Conservation (phyloP, 2,888 invertebrate genomes). For the Parapristionchus giblindavisi region DNA sequence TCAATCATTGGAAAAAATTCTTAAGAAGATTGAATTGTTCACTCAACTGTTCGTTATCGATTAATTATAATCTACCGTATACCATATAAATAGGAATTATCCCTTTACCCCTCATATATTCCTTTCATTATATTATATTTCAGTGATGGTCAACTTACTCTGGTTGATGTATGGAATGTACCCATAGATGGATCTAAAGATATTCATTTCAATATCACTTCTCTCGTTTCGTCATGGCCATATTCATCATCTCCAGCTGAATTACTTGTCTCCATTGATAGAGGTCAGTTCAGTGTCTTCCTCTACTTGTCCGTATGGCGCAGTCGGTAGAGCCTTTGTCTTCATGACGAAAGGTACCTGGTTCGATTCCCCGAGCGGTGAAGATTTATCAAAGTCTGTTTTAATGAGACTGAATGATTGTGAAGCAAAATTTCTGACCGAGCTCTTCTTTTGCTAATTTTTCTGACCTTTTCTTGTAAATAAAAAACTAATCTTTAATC, state of each 20-base stretch:
- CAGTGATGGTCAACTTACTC: constrained; percentile 24
- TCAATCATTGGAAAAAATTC: constrained; percentile 14
- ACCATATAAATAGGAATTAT: too few species aligned
- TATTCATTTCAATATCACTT: constrained; percentile 24
- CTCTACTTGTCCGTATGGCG: background rate
- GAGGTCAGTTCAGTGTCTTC: background rate
- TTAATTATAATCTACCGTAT: background rate
- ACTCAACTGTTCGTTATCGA: background rate
- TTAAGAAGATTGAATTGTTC: constrained; percentile 1
- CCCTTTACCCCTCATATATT: background rate
- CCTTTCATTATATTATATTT: background rate
- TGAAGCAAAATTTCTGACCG: background rate
- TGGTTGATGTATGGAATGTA: constrained; percentile 2
- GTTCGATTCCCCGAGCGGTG: constrained; percentile 24
- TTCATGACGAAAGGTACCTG: background rate
- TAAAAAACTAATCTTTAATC: background rate
- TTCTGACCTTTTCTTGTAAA: background rate
- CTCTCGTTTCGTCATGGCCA: constrained; percentile 18
- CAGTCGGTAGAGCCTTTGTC: background rate
- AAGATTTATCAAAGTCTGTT: constrained; percentile 13
- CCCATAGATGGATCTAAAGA: background rate
- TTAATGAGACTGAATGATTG: constrained; percentile 20
- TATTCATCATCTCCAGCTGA: background rate
- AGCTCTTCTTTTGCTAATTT: constrained; percentile 26
- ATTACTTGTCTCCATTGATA: background rate